Base-by-base conservation (phyloP, 1,140 invertebrate species). In the Ceratosolen fusciceps region DNA sequence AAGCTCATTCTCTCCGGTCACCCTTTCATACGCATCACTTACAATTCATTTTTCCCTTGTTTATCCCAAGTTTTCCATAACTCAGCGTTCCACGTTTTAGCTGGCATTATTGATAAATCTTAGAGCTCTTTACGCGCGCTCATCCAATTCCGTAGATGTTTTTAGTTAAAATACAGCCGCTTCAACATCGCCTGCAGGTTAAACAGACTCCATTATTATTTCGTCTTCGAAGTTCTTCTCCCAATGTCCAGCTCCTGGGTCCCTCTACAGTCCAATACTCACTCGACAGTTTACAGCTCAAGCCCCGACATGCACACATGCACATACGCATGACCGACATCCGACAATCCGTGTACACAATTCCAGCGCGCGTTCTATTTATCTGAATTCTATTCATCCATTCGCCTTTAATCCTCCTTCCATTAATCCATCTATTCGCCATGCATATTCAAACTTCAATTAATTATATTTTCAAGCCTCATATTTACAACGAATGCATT, bases 51-150 rank as follows among this genome's bases (percentile, higher is more conserved):
- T 90, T 92, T 93, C 80, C 93, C 93, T 77, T 90, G 91, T 88
- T 92, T 93, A 84, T 93, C 93, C 93, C 93, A 93, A 86, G 91
- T 90, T 91, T 93, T 93, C 93, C 93, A 93, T 85, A 93, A 88
- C 79, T 93, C 92, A 47, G 89, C 80, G 86, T 87, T 90, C 87
- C 91, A 90, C 84, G 82, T 79, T 90, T 89, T 90, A 86, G 84
- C 87, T 82, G 90, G 88, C 91, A 91, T 91, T 86, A 82, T 83
- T 80, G n/a, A 29, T n/a, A 31, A 54, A 70, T 16, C 54, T 70
- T 26, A 58, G 2, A 14, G 58, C 31, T 14, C 34, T 67, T 24
- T 21, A 74, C 34, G 60, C 77, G 47, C 43, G 60, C n/a, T 68
- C 62, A 79, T 74, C n/a, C 72, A 68, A 47, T 43, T 31, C 2